A percentile compares a stretch with the other conserved stretches of the same genome.
phyloP scores from a whole-genome alignment of 2,797 vertebrate genomes.

The Acanthis flammea region DNA sequence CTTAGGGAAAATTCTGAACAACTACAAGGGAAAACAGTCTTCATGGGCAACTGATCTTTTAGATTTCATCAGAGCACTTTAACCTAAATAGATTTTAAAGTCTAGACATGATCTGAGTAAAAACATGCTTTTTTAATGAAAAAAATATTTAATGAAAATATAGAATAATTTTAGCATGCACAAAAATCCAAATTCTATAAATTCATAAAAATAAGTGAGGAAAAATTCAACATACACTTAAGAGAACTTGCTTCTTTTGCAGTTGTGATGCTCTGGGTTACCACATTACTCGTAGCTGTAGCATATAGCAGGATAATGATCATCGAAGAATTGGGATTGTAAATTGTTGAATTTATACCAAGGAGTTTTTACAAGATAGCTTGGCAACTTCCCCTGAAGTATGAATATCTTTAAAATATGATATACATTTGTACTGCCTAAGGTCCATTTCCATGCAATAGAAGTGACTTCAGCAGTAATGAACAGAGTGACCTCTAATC shows the following conservation, averaged over 20 bases:
- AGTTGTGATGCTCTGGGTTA: not conserved
- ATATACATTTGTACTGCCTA: not conserved
- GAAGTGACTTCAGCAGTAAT: not conserved
- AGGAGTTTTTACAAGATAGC: not conserved
- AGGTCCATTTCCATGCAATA: not conserved
- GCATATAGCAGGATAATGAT: not conserved
- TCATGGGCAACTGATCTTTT: not conserved
- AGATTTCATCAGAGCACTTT: not conserved
- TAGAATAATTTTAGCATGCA: not conserved
- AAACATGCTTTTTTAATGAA: not conserved
- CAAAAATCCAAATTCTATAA: not conserved
- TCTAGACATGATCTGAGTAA: not conserved
- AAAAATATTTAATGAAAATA: no score
- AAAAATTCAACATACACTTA: not conserved
- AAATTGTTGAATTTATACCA: not conserved
- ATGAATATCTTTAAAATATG: not conserved
- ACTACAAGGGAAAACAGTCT: not conserved
- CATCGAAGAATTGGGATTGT: not conserved
- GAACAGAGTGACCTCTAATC: conserved; percentile 25
- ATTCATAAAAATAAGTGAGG: not conserved
- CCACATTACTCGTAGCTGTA: not conserved
- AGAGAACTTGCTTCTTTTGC: not conserved
- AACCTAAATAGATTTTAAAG: not conserved
- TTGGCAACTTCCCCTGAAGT: not conserved
- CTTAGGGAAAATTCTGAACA: not conserved